A percentile compares a stretch with the other conserved stretches of the same genome.
phyloP scores from a whole-genome alignment of 1,140 invertebrate genomes.

The Proales similis region DNA sequence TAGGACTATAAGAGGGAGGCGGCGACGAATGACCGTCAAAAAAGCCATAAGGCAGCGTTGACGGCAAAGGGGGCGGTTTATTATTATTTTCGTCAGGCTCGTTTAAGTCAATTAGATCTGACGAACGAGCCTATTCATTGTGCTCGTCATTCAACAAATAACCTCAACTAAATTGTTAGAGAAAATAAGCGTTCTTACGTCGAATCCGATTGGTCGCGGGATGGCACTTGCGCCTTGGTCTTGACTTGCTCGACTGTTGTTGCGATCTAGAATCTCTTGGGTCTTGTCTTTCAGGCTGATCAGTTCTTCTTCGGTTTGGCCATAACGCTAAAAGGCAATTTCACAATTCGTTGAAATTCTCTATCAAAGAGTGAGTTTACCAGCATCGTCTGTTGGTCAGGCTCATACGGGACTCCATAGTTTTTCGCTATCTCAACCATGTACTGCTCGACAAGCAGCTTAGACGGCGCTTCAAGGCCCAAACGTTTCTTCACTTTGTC shows the following conservation, averaged over 20 bases:
- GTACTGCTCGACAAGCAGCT: constrained; percentile 81
- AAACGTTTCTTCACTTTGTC: constrained; percentile 78
- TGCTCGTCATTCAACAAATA: too few species aligned
- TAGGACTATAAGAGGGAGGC: constrained; percentile 29
- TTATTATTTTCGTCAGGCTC: background rate
- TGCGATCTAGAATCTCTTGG: constrained; percentile 49
- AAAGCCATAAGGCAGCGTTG: constrained; percentile 15
- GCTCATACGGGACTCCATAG: constrained; percentile 81
- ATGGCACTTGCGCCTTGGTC: constrained; percentile 60
- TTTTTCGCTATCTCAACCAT: constrained; percentile 83
- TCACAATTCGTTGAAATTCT: constrained; percentile 10
- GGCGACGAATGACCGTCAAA: background rate
- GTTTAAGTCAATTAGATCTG: constrained; percentile 26
- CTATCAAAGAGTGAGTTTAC: background rate
- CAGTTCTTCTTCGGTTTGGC: constrained; percentile 39
- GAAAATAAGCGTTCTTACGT: too few species aligned
- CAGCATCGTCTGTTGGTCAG: constrained; percentile 63
- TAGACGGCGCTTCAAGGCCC: constrained; percentile 87
- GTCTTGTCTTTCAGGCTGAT: constrained; percentile 37
- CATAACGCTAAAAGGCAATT: constrained; percentile 38
- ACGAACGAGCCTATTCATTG: background rate
- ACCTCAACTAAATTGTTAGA: too few species aligned
- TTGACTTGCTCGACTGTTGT: constrained; percentile 69
- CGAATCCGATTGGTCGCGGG: constrained; percentile 18
- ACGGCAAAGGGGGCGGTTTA: constrained; percentile 7